These are phyloP conservation scores for Zapornia atra DNA, from an alignment of 2,113 vertebrate species.

Conservation along the genomic window DNA sequence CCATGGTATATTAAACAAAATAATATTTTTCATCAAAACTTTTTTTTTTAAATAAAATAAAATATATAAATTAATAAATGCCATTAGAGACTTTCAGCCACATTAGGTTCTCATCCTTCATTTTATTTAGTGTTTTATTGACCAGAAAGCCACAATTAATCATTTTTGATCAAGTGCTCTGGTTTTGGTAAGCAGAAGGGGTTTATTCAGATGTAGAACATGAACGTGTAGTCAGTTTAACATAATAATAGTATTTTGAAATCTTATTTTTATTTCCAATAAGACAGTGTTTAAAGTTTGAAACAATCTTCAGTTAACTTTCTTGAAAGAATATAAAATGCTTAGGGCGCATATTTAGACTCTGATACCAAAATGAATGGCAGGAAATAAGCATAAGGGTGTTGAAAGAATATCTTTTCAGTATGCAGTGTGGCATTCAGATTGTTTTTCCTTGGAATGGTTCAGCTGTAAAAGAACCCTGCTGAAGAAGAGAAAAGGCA, in stretches of 20 bases:
- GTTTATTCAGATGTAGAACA: background rate
- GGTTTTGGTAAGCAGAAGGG: background rate
- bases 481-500: background rate
- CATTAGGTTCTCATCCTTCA: background rate
- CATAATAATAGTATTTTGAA: background rate
- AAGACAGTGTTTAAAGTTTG: background rate
- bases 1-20: slow-evolving; percentile 39
- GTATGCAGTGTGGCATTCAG: background rate
- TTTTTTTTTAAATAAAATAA: background rate
- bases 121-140: slow-evolving; percentile 58
- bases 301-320: background rate
- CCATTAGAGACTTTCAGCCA: background rate
- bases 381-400: background rate
- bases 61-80: slow-evolving; percentile 11
- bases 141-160: slow-evolving; percentile 50
- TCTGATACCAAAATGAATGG: background rate
- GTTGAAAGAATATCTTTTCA: background rate
- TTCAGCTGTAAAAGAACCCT: background rate
- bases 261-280: background rate
- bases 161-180: background rate
- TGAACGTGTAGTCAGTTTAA: background rate
- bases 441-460: background rate
- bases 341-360: background rate
- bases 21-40: slow-evolving; percentile 46
- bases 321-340: background rate